Evolutionary conservation across 2,797 vertebrate genomes (phyloP).

Genomic region (Gallirallus australis): DNA sequence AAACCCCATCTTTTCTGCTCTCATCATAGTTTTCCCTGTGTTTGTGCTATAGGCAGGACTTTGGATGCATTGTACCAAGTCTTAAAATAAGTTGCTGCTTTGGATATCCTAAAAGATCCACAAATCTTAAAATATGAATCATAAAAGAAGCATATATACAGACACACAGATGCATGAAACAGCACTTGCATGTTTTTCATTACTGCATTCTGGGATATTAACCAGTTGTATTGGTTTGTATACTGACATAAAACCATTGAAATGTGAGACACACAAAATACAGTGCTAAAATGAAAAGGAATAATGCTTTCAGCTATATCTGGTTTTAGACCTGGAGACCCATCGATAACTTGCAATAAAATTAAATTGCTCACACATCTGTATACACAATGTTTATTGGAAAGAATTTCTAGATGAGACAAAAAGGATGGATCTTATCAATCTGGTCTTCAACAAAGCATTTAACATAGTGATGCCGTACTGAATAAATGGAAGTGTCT

Average conservation of each 20-base stretch:
- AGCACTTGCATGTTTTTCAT: constrained; percentile 17
- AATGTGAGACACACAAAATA: neutral
- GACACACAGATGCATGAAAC: neutral
- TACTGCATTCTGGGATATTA: constrained; percentile 4
- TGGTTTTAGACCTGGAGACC: neutral
- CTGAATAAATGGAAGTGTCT: neutral
- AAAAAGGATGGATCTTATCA: neutral
- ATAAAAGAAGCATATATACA: neutral
- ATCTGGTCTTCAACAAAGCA: neutral
- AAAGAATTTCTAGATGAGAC: neutral
- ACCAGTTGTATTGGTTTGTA: constrained; percentile 21
- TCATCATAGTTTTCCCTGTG: neutral
- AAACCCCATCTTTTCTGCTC: neutral
- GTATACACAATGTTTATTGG: neutral
- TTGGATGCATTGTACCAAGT: neutral
- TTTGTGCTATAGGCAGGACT: neutral
- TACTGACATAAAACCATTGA: constrained; percentile 7
- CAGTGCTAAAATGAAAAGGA: constrained; percentile 15
- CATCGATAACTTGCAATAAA: neutral
- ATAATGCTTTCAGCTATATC: neutral
- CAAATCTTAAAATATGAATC: constrained; percentile 18
- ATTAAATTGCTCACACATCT: neutral
- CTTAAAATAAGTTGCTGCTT: neutral
- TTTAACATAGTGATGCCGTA: neutral
- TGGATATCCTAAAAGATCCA: neutral